A percentile compares a stretch with the other conserved stretches of the same genome.
Conservation (phyloP, 2,888 invertebrate genomes). For the Schizotus pectinicornis region DNA sequence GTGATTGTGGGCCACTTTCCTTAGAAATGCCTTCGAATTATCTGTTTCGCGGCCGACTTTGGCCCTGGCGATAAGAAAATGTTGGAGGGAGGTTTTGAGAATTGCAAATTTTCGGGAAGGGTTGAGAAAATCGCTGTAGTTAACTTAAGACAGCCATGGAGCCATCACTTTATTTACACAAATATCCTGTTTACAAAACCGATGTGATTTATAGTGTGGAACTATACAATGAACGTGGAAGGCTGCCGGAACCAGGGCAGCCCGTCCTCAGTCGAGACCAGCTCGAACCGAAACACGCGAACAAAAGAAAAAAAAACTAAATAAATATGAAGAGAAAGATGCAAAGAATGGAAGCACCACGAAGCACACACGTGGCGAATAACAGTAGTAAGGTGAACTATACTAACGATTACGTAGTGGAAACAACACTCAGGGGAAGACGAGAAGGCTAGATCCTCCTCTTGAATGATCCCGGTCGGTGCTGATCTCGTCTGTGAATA, state of each 20-base stretch:
- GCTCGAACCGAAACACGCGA: conserved; percentile 45
- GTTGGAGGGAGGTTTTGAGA: background rate
- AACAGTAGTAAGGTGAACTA: conserved; percentile 25
- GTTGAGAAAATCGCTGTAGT: background rate
- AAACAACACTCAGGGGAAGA: conserved; percentile 51
- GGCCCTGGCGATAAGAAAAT: background rate
- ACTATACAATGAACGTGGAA: conserved; percentile 45
- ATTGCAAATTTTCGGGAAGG: too few relatives aligned
- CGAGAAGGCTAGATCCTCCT: conserved; percentile 51
- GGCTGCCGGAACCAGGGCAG: conserved; percentile 43
- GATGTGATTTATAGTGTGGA: conserved; percentile 52
- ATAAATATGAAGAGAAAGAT: conserved; percentile 32
- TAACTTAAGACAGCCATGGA: conserved; percentile 49
- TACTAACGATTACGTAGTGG: conserved; percentile 32
- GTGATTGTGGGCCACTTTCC: conserved; percentile 2
- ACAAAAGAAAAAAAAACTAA: background rate
- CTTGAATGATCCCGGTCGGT: conserved; percentile 40
- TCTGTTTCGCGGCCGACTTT: too few relatives aligned
- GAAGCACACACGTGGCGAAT: conserved; percentile 36
- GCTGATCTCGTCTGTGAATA: conserved; percentile 47
- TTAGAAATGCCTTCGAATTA: background rate
- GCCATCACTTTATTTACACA: conserved; percentile 58
- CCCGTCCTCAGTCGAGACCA: conserved; percentile 50
- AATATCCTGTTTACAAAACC: conserved; percentile 56
- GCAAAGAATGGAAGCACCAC: conserved; percentile 31